These are phyloP conservation scores for Arctia plantaginis DNA, from an alignment of 2,888 invertebrate genomes.

Conservation along the genomic window DNA sequence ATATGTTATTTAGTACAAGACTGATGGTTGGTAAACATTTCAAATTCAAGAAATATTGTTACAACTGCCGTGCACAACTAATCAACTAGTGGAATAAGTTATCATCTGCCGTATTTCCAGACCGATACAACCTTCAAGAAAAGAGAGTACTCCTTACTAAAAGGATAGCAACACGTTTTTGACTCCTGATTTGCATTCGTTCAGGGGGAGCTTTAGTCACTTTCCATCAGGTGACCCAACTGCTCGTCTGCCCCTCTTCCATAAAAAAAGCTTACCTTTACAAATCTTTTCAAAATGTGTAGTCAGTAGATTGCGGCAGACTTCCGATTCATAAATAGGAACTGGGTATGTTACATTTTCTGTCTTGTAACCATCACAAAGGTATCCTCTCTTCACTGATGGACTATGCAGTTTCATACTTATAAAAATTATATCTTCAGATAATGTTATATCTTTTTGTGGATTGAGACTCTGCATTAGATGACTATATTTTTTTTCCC, in stretches of 20 bases:
- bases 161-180: no score
- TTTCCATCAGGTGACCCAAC: no score
- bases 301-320: conserved; percentile 92
- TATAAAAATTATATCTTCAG: conserved; percentile 86
- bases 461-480: conserved; percentile 88
- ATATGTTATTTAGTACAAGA: no score
- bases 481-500: conserved; percentile 93
- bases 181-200: no score
- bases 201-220: no score
- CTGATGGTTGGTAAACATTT: background rate
- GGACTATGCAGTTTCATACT: conserved; percentile 87
- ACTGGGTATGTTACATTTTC: conserved; percentile 85
- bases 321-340: conserved; percentile 93
- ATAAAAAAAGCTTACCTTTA: conserved; percentile 83
- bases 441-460: conserved; percentile 78
- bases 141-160: no score
- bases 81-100: no score
- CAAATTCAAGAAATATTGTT: background rate
- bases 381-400: conserved; percentile 84
- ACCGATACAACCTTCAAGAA: no score
- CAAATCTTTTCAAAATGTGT: conserved; percentile 94
- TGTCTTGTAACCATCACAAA: conserved; percentile 82
- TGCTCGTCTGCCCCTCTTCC: no score
- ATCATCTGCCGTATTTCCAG: no score
- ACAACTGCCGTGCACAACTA: no score